Conservation (phyloP, 2,797 vertebrate genomes). For the Pangasius sanitwongsei region DNA sequence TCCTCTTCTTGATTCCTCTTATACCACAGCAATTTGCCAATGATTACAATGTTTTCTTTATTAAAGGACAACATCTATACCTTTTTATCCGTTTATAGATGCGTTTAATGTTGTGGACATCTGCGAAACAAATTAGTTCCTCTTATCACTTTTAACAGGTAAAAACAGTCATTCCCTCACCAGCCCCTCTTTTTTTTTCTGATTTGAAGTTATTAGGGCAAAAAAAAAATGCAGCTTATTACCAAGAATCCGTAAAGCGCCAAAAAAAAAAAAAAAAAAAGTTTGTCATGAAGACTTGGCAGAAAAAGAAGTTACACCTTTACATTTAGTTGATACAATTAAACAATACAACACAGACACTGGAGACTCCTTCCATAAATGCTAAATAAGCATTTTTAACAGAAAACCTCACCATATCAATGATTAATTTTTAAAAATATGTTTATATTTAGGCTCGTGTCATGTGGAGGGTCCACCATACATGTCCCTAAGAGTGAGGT, state of each 20-base stretch:
- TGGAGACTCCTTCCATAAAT: not conserved
- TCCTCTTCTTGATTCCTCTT: not conserved
- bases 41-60: not conserved
- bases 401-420: not conserved
- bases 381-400: not conserved
- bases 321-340: not conserved
- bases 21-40: not conserved
- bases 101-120: not conserved
- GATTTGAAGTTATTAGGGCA: not conserved
- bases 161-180: not conserved
- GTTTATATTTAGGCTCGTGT: no score
- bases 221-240: not conserved
- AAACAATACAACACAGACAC: not conserved
- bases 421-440: not conserved
- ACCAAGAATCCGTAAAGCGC: not conserved
- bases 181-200: not conserved
- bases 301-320: not conserved
- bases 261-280: not conserved
- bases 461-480: no score
- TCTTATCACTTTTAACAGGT: not conserved
- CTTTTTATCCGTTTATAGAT: not conserved
- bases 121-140: not conserved
- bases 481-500: no score
- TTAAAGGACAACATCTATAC: not conserved
- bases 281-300: no score